A percentile compares a stretch with the other conserved stretches of the same genome.
Evolutionary conservation across 2,797 vertebrate genomes (phyloP).

Genomic region (Betta splendens): DNA sequence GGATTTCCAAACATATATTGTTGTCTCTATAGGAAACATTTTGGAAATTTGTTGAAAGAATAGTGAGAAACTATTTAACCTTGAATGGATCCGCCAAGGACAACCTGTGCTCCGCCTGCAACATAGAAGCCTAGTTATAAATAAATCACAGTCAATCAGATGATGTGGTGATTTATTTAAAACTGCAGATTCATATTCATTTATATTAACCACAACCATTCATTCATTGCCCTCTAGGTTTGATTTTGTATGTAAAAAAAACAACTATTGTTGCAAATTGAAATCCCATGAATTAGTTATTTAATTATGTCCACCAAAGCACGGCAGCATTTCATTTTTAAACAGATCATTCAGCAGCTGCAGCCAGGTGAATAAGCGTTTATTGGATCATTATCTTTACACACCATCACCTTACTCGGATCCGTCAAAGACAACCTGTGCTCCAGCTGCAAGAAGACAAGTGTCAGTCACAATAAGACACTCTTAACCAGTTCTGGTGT

Average conservation of each 20-base stretch:
- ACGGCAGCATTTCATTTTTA: background rate
- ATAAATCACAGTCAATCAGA: constrained; percentile 6
- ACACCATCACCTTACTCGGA: constrained; percentile 50
- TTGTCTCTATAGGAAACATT: background rate
- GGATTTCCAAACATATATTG: background rate
- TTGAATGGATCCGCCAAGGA: constrained; percentile 45
- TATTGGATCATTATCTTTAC: background rate
- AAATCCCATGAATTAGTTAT: background rate
- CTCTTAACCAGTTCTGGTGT: too few species aligned
- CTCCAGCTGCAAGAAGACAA: constrained; percentile 78
- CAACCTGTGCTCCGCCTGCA: constrained; percentile 59
- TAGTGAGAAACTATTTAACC: constrained; percentile 16
- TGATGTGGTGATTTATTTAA: background rate
- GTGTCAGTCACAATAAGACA: constrained; percentile 13
- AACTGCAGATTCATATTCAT: too few species aligned
- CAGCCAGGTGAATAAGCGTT: constrained; percentile 50
- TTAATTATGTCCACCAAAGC: background rate
- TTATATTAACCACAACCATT: background rate
- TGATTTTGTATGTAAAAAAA: too few species aligned
- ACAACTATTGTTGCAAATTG: background rate
- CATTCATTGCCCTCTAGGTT: background rate
- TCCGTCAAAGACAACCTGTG: constrained; percentile 71
- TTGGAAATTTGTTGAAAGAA: background rate
- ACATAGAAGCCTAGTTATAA: constrained; percentile 31
- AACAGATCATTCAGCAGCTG: background rate